Percentiles rank a stretch among this genome's conserved stretches.
Conservation (phyloP, 2,797 vertebrate species). For the Pseudopleuronectes americanus region DNA sequence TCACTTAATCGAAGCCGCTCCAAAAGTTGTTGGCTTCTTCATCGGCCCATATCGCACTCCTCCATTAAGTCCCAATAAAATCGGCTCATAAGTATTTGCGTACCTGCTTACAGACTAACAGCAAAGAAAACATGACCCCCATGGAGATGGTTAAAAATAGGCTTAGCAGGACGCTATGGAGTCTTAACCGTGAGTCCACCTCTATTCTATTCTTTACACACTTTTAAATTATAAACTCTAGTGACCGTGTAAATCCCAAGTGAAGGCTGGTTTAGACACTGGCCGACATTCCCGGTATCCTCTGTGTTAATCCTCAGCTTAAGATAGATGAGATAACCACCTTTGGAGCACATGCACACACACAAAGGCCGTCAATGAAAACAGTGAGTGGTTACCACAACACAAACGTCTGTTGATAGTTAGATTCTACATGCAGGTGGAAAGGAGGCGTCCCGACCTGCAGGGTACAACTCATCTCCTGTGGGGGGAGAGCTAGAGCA, state of each 20-base stretch:
- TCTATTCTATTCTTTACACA: not conserved
- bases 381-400: conserved; percentile 11
- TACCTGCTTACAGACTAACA: too few species aligned
- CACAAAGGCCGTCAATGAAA: conserved; percentile 23
- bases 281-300: conserved; percentile 37
- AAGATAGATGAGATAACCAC: conserved; percentile 59
- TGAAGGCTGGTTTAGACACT: conserved; percentile 24
- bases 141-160: not conserved
- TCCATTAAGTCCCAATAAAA: too few species aligned
- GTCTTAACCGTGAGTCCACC: not conserved
- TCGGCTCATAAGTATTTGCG: too few species aligned
- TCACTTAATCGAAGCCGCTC: too few species aligned
- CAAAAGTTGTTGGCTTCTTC: too few species aligned
- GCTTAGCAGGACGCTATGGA: not conserved
- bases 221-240: conserved; percentile 4
- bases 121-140: too few species aligned
- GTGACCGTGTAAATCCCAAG: not conserved
- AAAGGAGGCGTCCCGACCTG: conserved; percentile 5
- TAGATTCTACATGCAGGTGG: conserved; percentile 28
- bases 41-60: too few species aligned
- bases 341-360: conserved; percentile 23
- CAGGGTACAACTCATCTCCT: not conserved
- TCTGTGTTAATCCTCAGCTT: conserved; percentile 72
- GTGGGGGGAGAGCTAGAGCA: not conserved
- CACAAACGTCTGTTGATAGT: conserved; percentile 10